Percentiles rank a stretch among this genome's conserved stretches.
Conservation (phyloP, 2,113 vertebrate genomes). For the Corydoras maculifer region DNA sequence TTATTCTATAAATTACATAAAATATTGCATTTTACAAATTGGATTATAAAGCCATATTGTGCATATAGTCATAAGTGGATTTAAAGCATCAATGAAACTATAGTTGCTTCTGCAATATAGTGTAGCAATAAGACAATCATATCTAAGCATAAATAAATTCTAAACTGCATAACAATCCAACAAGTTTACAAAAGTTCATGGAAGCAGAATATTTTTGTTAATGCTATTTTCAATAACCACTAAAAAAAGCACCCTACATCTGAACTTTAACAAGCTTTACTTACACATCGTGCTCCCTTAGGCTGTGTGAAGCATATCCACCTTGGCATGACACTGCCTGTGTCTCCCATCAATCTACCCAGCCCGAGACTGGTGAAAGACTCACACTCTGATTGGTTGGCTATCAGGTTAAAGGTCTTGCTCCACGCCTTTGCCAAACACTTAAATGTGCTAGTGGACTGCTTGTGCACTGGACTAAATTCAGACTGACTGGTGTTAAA, state of each 20-base stretch:
- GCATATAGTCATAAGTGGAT: no score
- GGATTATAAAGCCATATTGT: no score
- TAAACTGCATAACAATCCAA: no score
- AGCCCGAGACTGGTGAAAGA: constrained; percentile 18
- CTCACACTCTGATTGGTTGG: constrained; percentile 16
- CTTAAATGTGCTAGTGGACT: neutral
- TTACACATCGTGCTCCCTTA: constrained; percentile 38
- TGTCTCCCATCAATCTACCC: constrained; percentile 19
- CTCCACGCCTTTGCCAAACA: neutral
- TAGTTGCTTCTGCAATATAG: no score
- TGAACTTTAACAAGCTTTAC: constrained; percentile 10
- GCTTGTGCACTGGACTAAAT: constrained; percentile 9
- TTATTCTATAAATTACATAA: no score
- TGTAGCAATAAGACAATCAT: no score
- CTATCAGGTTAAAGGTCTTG: constrained; percentile 10
- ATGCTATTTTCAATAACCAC: neutral
- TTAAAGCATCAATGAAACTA: no score
- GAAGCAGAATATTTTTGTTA: no score
- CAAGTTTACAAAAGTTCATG: no score
- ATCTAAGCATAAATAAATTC: no score
- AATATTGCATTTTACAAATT: no score
- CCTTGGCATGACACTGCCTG: constrained; percentile 33
- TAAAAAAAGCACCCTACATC: neutral
- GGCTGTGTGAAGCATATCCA: constrained; percentile 39
- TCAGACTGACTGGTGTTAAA: constrained; percentile 13